These are phyloP conservation scores for Lagocephalus sceleratus DNA, from an alignment of 2,797 vertebrate species.

Conservation along the genomic window DNA sequence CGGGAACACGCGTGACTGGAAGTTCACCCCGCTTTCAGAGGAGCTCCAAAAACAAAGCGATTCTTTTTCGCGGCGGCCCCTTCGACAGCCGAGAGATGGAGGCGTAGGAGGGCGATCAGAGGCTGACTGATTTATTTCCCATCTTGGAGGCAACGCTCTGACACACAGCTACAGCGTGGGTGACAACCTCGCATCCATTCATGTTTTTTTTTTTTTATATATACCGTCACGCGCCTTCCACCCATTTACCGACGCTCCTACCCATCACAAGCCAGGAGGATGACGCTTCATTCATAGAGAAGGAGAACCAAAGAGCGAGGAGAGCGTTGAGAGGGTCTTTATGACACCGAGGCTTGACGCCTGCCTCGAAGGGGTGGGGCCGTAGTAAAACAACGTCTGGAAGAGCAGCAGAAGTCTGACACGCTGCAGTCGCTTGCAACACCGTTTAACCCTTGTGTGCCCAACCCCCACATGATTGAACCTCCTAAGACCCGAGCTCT, in stretches of 20 bases:
- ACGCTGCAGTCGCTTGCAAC: too few relatives aligned
- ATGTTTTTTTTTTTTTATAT: too few relatives aligned
- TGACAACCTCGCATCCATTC: conserved; percentile 63
- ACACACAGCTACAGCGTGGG: conserved; percentile 49
- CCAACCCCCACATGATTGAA: too few relatives aligned
- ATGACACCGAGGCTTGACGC: background rate
- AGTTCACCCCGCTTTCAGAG: too few relatives aligned
- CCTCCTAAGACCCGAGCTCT: too few relatives aligned
- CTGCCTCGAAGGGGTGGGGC: too few relatives aligned
- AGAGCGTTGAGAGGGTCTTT: background rate
- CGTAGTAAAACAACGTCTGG: too few relatives aligned
- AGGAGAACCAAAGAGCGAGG: conserved; percentile 22
- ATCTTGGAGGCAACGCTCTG: conserved; percentile 40
- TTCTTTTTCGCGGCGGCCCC: conserved; percentile 43
- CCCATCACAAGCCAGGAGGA: too few relatives aligned
- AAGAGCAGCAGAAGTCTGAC: too few relatives aligned
- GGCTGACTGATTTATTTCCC: conserved; percentile 68
- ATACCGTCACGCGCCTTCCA: conserved; percentile 27
- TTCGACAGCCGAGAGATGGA: conserved; percentile 32
- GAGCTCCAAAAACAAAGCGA: background rate
- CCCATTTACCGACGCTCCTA: conserved; percentile 4
- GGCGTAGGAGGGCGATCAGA: conserved; percentile 7
- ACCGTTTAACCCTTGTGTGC: too few relatives aligned
- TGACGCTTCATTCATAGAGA: conserved; percentile 34
- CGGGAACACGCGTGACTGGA: too few relatives aligned